A percentile compares a stretch with the other conserved stretches of the same genome.
phyloP scores from a whole-genome alignment of 1,140 invertebrate genomes.

The Nixonia krombeini region DNA sequence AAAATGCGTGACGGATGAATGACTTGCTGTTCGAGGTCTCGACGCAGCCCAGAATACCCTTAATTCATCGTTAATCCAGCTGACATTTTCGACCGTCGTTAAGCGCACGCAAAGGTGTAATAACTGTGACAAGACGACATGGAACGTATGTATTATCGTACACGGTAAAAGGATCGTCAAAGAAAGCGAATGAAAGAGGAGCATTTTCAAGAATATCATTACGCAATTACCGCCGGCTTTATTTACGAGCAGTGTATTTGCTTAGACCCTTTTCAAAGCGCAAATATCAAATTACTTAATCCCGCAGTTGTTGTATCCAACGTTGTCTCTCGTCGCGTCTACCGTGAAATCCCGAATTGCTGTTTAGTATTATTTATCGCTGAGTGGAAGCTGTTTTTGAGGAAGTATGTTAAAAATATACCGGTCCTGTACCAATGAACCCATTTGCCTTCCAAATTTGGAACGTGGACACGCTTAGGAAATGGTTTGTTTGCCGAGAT shows the following conservation, averaged over 20 bases:
- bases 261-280: too few relatives aligned
- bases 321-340: too few relatives aligned
- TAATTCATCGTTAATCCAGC: slow-evolving; percentile 1
- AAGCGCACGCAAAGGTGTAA: slow-evolving; percentile 2
- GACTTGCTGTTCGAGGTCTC: background rate
- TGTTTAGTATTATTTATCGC: too few relatives aligned
- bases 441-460: too few relatives aligned
- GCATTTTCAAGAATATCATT: background rate
- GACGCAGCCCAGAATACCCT: background rate
- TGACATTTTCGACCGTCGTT: background rate
- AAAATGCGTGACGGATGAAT: background rate
- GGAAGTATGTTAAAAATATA: too few relatives aligned
- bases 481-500: too few relatives aligned
- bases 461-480: too few relatives aligned
- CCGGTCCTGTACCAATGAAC: too few relatives aligned
- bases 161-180: slow-evolving; percentile 1
- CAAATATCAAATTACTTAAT: too few relatives aligned
- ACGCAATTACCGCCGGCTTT: slow-evolving; percentile 6
- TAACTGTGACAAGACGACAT: slow-evolving; percentile 1
- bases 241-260: too few relatives aligned
- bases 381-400: too few relatives aligned
- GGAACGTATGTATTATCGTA: background rate
- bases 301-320: background rate
- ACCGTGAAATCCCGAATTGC: too few relatives aligned
- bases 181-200: background rate